Conservation (phyloP, 1,140 invertebrate genomes). For the Aphis gossypii region DNA sequence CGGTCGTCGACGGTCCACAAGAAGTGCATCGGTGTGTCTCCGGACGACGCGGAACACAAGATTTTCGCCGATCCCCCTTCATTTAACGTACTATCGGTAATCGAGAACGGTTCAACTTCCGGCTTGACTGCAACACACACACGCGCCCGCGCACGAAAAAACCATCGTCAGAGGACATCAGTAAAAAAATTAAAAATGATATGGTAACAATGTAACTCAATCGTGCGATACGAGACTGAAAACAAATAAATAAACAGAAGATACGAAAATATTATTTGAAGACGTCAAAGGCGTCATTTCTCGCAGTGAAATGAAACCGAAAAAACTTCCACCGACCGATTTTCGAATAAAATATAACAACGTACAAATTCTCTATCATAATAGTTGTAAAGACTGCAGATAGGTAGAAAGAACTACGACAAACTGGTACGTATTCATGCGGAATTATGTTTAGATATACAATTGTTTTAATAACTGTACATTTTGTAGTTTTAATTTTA, state of each 20-base stretch:
- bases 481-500: not conserved
- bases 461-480: not conserved
- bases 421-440: not conserved
- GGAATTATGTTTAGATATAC: not conserved
- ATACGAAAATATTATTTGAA: not conserved
- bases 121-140: constrained; percentile 68
- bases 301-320: not conserved
- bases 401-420: not conserved
- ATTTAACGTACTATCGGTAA: constrained; percentile 68
- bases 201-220: not conserved
- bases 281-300: not conserved
- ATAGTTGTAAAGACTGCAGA: not conserved
- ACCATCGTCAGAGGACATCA: not conserved
- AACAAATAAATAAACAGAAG: not conserved
- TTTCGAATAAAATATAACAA: not conserved
- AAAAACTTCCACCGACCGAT: not conserved
- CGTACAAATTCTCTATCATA: not conserved
- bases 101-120: constrained; percentile 72
- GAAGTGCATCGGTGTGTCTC: constrained; percentile 76
- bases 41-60: constrained; percentile 76
- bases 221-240: not conserved
- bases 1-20: constrained; percentile 72
- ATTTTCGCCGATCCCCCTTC: constrained; percentile 71
- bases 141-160: not conserved
- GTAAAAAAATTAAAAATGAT: not conserved